These are phyloP conservation scores for Elaphurus davidianus DNA, from an alignment of 2,113 vertebrate species.

Conservation along the genomic window DNA sequence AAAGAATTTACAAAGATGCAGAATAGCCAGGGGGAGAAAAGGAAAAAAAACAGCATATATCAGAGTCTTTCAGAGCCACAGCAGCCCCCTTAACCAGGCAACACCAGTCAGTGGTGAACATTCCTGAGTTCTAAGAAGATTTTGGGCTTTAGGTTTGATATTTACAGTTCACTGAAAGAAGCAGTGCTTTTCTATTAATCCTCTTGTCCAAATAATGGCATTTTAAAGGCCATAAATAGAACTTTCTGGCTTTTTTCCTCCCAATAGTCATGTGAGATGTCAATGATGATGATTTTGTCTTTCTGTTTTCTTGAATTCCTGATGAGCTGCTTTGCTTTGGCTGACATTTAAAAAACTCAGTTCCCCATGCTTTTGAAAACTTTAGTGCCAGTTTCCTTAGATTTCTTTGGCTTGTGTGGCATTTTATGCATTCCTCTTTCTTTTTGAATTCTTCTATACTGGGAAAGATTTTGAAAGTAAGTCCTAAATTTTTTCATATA, in stretches of 20 bases:
- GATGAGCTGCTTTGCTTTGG: not conserved
- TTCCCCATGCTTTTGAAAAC: not conserved
- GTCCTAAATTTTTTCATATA: not conserved
- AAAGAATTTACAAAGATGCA: constrained; percentile 67
- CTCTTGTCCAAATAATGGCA: not conserved
- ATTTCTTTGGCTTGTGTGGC: not conserved
- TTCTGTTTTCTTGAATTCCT: not conserved
- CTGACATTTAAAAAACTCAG: not conserved
- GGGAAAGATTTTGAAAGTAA: not conserved
- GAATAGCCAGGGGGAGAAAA: constrained; percentile 41
- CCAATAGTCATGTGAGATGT: not conserved
- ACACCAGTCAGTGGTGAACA: accelerated
- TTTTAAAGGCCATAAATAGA: not conserved
- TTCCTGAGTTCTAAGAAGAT: not conserved
- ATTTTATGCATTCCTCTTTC: not conserved
- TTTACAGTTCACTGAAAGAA: not conserved
- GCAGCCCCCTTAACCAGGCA: not conserved
- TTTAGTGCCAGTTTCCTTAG: not conserved
- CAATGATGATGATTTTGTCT: not conserved
- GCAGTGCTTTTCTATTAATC: not conserved
- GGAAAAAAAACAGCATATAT: not conserved
- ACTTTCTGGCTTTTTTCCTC: not conserved
- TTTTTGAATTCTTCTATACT: not conserved
- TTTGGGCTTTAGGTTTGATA: not conserved
- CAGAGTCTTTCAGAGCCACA: accelerated